phyloP scores from a whole-genome alignment of 1,140 invertebrate species.

The Drosophila prosaltans region DNA sequence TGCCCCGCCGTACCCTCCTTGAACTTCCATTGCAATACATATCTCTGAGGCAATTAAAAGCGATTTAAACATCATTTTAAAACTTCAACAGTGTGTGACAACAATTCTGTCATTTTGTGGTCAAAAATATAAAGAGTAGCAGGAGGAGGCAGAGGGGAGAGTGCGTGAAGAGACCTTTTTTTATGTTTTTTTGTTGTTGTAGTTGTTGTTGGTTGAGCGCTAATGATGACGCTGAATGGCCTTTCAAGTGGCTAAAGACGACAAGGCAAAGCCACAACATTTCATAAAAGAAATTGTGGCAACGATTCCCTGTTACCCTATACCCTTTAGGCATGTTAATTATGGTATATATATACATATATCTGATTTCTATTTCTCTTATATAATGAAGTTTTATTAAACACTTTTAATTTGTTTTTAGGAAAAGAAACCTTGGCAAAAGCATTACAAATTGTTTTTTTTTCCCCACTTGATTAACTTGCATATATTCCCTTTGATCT shows the following conservation, averaged over 20 bases:
- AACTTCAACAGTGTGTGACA: conserved; percentile 14
- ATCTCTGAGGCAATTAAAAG: neutral
- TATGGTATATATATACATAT: neutral
- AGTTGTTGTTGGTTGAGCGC: conserved; percentile 41
- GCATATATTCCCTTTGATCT: conserved; percentile 61
- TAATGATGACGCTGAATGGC: conserved; percentile 71
- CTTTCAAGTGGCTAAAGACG: conserved; percentile 41
- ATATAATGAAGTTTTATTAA: no score
- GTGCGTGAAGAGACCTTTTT: neutral
- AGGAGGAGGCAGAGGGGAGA: no score
- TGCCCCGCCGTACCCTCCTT: neutral
- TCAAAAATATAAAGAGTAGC: neutral
- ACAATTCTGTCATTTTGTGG: conserved; percentile 14
- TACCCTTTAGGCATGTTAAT: no score
- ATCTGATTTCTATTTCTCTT: no score
- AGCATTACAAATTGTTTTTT: no score
- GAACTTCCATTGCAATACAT: no score
- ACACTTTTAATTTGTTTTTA: no score
- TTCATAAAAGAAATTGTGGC: neutral
- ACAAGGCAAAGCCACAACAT: neutral
- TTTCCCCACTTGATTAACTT: neutral
- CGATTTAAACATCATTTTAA: conserved; percentile 15
- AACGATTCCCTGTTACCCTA: neutral
- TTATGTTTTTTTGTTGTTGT: conserved; percentile 12
- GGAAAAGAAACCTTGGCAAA: no score